Evolutionary conservation across 2,113 vertebrate species (phyloP), one percentile per base, ranked within the genome.

Genomic region (Sinocyclocheilus anophthalmus): DNA sequence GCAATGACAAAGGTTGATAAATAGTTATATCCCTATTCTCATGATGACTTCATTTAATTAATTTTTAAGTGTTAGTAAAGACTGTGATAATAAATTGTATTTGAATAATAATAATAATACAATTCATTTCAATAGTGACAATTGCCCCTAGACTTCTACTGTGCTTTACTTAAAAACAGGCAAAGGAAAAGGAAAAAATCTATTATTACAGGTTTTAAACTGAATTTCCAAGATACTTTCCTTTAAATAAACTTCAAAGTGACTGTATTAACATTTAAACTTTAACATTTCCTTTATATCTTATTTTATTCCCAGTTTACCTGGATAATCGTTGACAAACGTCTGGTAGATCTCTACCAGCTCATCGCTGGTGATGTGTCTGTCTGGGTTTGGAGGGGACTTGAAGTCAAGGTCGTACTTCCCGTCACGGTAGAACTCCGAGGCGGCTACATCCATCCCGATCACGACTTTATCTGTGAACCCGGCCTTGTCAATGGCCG

Each of bases 371-470:
- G 91, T 94, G 92, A 99, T 98, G 90, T 96, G 96, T 88, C 97
- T 95, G 82, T 93, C 94, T 30, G 97, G 89, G 80, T 98, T 96
- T 0, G 97, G 94, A 0, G 97, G 95, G 1, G 97, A 99, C 91
- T 99, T 99, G 93, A 98, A 99, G 92, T 99, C 97, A 90, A 99
- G 94, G 93, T 98, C 97, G 0, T 99, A 99, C 92, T 97, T 98
- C 50, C 97, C 97, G 0, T 98, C 95, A 0, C 96, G 95, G 89
- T 98, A 95, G 90, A 99, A 98, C 92, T 99, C 97, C 0, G 97
- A 99, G 81, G 97, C 97, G 0, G 97, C 97, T 0, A 98, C 97
- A 0, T 99, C 97, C 97, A 99, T 99, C 57, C 97, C 97, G 0
- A 99, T 97, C 84, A 99, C 97, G 4, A 99, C 97, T 92, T 98